Base-by-base conservation (phyloP, 2,888 invertebrate species). In the Epirrhoe tristata region DNA sequence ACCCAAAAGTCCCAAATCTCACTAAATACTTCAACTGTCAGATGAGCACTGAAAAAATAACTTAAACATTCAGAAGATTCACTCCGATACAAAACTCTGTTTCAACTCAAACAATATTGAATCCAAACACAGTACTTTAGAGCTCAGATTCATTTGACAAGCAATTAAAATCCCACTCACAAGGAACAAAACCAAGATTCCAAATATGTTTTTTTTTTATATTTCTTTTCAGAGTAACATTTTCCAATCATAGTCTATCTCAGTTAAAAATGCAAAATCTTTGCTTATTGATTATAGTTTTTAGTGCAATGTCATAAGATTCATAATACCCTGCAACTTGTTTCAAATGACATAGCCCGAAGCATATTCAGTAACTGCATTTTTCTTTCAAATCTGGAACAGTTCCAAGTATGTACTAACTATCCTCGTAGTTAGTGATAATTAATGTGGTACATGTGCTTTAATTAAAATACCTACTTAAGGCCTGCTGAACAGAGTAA, bases 391-490 rank as follows among this genome's bases (percentile, higher is more conserved):
- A 63, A 63, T 63, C 58, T 67, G 67, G 67, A 52, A 46, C 60
- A 5, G 6, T 48, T 60, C 71, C 73, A 72, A 69, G 58, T 59
- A 67, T 67, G 32, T 57, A 56, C 59, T 71, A 73, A 73, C 67
- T 71, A 65, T 50, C 64, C 57, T 58, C 61, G 66, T 63, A 62
- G 71, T 70, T 71, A 68, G 55, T 57, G 50, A 62, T 67, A 67
- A 72, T 72, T 69, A 70, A 70, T 69, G 63, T 59, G 14, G 50
- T 64, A 34, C 66, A 66, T 62, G 63, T 51, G 50, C 65, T 46
- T 70, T 74, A 52, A 74, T 74, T 74, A 72, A 74, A 74, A 74
- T 70, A 67, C 52, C 59, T 59, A 59, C 66, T 61, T 54, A 56
- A 24, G 64, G 59, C 53, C 14, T 6, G 51, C 24, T 43, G 7